These are phyloP conservation scores for Tetraneura akinire DNA, from an alignment of 1,140 invertebrate genomes.

Conservation along the genomic window DNA sequence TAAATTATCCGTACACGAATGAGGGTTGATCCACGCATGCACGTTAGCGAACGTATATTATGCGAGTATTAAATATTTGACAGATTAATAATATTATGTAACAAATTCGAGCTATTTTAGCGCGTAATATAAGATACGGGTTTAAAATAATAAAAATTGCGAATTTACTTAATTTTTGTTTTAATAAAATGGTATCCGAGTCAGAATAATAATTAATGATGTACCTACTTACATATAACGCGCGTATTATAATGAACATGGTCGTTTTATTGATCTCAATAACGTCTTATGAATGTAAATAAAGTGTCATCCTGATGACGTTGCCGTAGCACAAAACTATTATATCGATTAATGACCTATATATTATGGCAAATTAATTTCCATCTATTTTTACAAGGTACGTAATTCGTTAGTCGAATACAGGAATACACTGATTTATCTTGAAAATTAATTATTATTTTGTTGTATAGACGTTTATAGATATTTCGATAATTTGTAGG, in stretches of 20 bases:
- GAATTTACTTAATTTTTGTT: not conserved
- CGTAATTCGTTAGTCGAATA: not conserved
- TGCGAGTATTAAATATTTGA: too few relatives aligned
- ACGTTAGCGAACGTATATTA: too few relatives aligned
- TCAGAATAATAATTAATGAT: conserved; percentile 42
- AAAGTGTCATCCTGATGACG: conserved; percentile 19
- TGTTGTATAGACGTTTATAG: too few relatives aligned
- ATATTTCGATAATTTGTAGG: too few relatives aligned
- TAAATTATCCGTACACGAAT: too few relatives aligned
- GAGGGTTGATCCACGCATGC: too few relatives aligned
- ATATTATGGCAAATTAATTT: conserved; percentile 1
- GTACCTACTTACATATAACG: too few relatives aligned
- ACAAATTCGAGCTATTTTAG: not conserved
- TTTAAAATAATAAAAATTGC: not conserved
- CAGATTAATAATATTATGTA: too few relatives aligned
- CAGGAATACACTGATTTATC: too few relatives aligned
- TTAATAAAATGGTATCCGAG: not conserved
- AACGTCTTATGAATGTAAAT: conserved; percentile 28
- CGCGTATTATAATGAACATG: conserved; percentile 3
- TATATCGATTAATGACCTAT: conserved; percentile 31
- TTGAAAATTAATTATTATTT: too few relatives aligned
- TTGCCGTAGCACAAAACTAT: conserved; percentile 3
- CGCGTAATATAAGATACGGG: too few relatives aligned
- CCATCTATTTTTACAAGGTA: not conserved
- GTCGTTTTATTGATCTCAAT: conserved; percentile 36